These are phyloP conservation scores for Himalopsyche anomala DNA, from an alignment of 2,888 invertebrate genomes.

Conservation along the genomic window DNA sequence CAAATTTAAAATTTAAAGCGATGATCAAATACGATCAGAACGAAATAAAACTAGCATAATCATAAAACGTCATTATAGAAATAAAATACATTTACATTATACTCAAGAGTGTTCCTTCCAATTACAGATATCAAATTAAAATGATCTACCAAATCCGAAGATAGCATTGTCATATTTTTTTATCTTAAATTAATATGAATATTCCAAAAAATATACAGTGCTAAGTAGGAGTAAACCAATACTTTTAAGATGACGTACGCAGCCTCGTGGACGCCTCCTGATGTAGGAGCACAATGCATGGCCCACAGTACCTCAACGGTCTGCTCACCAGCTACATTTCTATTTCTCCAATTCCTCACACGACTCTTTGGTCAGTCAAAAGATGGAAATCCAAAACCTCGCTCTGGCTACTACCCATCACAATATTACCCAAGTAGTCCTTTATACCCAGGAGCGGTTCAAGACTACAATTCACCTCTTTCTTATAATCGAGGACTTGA, in stretches of 20 bases:
- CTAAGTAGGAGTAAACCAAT: slow-evolving; percentile 19
- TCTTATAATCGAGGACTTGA: not conserved
- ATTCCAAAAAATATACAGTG: not conserved
- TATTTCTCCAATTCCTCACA: slow-evolving; percentile 78
- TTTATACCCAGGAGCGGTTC: not conserved
- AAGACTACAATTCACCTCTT: slow-evolving; percentile 19
- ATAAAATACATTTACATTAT: too few species aligned
- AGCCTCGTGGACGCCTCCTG: slow-evolving; percentile 76
- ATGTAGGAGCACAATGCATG: slow-evolving; percentile 77
- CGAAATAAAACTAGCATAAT: too few species aligned
- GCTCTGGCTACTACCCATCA: not conserved
- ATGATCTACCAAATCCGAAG: not conserved
- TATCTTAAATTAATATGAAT: not conserved
- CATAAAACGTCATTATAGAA: too few species aligned
- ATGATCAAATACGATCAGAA: too few species aligned
- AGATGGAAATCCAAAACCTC: slow-evolving; percentile 67
- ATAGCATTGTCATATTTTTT: not conserved
- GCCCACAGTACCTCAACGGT: slow-evolving; percentile 77
- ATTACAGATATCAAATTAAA: slow-evolving; percentile 17
- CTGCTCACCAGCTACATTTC: slow-evolving; percentile 77
- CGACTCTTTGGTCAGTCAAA: slow-evolving; percentile 77
- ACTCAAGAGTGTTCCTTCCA: too few species aligned
- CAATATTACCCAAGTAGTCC: not conserved
- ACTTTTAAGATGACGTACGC: slow-evolving; percentile 41
- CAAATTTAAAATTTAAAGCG: too few species aligned